phyloP scores from a whole-genome alignment of 2,888 invertebrate genomes.

The Drosophila picticornis region DNA sequence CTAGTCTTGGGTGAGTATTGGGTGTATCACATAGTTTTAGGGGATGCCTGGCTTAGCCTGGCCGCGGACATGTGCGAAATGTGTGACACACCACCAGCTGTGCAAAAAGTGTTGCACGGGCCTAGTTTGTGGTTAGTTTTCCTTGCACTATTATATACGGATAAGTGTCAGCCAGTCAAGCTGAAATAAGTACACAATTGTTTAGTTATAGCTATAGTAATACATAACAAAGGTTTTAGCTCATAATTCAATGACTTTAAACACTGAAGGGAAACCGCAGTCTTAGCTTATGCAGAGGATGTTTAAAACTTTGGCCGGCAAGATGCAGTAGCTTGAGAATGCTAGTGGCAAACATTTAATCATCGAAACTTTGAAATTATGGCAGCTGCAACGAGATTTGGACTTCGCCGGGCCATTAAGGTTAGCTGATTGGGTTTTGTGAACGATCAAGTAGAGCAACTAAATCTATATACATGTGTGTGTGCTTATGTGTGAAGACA shows the following conservation, averaged over 20 bases:
- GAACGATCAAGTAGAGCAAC: background rate
- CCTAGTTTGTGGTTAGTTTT: background rate
- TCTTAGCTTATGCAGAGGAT: background rate
- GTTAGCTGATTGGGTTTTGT: conserved; percentile 1
- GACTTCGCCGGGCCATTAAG: background rate
- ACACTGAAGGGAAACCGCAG: background rate
- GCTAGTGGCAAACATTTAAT: background rate
- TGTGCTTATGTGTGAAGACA: conserved; percentile 18
- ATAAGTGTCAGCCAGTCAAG: background rate
- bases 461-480: background rate
- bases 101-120: conserved; percentile 18
- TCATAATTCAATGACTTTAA: background rate
- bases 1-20: background rate
- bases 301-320: background rate
- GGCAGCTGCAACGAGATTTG: background rate
- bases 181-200: background rate
- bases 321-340: background rate
- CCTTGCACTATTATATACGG: background rate
- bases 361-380: background rate
- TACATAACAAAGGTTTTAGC: background rate
- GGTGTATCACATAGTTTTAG: background rate
- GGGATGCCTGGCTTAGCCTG: conserved; percentile 1
- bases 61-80: conserved; percentile 30
- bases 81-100: conserved; percentile 54
- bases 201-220: background rate